Evolutionary conservation across 2,888 invertebrate genomes (phyloP), one percentile per base, ranked within the genome.

Genomic region (Priocnemis perturbator): DNA sequence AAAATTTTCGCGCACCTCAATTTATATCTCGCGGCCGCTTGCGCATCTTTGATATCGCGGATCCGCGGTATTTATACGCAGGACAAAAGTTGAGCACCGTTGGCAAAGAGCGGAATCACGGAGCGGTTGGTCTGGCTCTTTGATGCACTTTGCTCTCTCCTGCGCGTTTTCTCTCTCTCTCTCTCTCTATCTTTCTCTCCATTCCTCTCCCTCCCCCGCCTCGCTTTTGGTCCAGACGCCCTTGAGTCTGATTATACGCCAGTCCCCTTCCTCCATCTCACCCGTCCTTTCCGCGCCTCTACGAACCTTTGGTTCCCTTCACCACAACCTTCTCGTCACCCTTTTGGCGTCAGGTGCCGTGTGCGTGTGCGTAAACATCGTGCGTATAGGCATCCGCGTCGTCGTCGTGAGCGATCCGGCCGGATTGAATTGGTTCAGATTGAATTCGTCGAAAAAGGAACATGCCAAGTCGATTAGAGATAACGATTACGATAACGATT

Each of bases 161-260:
- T n/a, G n/a, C n/a, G n/a, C n/a, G n/a, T n/a, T 62, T 74, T 76
- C 76, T 71, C 73, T 37, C 37, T 9, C 1, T 37, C 1, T 9
- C 37, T 37, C 37, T 37, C 37, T 9, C 37, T 37, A n/a, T n/a
- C 75, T 62, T 74, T 76, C 76, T 71, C 73, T 37, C 37, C 37
- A 11, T 37, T 9, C 37, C 37, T 37, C 37, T 37, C 37, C 37
- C 37, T 37, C 37, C 37, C 37, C 37, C 37, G 37, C 37, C 37
- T 37, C 74, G 85, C 84, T 83, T 86, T 85, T 84, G 85, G 81
- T 81, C 81, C 78, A 82, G 83, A 82, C 83, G 69, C 74, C 50
- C 50, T 50, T 50, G 50, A 50, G 50, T 50, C 50, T 20, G 50
- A 50, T 50, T 50, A 50, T 50, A 50, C 50, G 50, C 37, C 37